phyloP scores from a whole-genome alignment of 2,888 invertebrate genomes.

The Priocnemis perturbator region DNA sequence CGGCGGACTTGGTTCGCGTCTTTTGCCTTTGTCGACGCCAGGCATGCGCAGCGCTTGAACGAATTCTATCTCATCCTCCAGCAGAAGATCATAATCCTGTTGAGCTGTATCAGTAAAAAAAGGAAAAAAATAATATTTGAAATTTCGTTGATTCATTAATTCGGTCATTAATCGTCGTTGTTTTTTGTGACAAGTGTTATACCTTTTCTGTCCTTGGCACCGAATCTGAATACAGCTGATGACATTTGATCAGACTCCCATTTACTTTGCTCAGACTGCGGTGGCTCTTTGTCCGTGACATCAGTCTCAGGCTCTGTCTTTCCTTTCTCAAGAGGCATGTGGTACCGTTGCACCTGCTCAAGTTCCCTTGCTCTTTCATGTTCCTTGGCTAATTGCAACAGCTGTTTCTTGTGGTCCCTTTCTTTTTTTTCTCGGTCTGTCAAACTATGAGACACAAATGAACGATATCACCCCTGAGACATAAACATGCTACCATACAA shows the following conservation, averaged over 20 bases:
- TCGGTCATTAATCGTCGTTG: not conserved
- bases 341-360: conserved; percentile 94
- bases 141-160: not conserved
- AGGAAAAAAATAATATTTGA: conserved; percentile 52
- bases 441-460: conserved; percentile 78
- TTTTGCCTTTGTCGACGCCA: conserved; percentile 78
- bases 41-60: conserved; percentile 92
- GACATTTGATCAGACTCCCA: conserved; percentile 99
- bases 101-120: conserved; percentile 73
- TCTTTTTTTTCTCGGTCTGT: conserved; percentile 91
- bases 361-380: conserved; percentile 96
- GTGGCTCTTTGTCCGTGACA: conserved; percentile 78
- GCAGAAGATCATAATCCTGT: conserved; percentile 92
- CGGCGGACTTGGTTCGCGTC: conserved; percentile 43
- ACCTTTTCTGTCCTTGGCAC: conserved; percentile 88
- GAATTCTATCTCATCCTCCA: conserved; percentile 99
- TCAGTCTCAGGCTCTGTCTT: conserved; percentile 92
- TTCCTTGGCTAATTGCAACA: conserved; percentile 93
- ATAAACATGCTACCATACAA: too few species aligned
- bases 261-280: conserved; percentile 91
- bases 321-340: conserved; percentile 93
- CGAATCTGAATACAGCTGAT: conserved; percentile 94
- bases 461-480: not conserved
- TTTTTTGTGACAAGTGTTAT: not conserved
- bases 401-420: conserved; percentile 91